Percentiles rank a stretch among this genome's conserved stretches.
Conservation (phyloP, 2,113 vertebrate species). For the Zosterops borbonicus region DNA sequence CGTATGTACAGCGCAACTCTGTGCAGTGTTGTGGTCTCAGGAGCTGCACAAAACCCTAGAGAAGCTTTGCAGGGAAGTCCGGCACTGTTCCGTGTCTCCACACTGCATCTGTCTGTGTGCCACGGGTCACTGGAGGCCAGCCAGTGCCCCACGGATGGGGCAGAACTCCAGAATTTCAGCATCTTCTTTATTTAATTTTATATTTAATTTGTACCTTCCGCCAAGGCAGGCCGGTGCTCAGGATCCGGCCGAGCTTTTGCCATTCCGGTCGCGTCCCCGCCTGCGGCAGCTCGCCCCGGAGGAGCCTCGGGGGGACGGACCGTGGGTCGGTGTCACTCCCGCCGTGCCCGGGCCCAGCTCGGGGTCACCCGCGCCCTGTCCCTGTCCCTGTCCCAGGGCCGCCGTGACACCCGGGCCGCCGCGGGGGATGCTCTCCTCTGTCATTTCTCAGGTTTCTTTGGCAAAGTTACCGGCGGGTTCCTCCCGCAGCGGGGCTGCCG, state of each 20-base stretch:
- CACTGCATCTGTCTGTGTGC: no score
- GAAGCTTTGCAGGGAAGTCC: neutral
- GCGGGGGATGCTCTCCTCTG: fast-evolving
- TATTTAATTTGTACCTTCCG: neutral
- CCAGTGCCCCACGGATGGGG: neutral
- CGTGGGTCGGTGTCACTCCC: fast-evolving
- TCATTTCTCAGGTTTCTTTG: no score
- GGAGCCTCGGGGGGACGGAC: neutral
- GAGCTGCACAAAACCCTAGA: neutral
- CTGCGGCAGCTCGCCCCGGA: neutral
- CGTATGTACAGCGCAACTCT: fast-evolving
- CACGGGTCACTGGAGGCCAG: neutral
- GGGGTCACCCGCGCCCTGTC: fast-evolving
- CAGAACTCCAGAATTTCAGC: neutral
- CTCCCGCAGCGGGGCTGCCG: neutral
- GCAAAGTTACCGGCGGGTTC: neutral
- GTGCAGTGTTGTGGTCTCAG: neutral
- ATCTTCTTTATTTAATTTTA: neutral
- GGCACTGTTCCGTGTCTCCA: neutral
- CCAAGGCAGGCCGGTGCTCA: neutral
- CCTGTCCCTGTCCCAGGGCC: fast-evolving
- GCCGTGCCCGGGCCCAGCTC: neutral
- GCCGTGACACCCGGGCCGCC: neutral
- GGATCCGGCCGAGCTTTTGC: neutral
- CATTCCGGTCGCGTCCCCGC: neutral